Conservation (phyloP, 2,797 vertebrate species). For the Morus bassanus region DNA sequence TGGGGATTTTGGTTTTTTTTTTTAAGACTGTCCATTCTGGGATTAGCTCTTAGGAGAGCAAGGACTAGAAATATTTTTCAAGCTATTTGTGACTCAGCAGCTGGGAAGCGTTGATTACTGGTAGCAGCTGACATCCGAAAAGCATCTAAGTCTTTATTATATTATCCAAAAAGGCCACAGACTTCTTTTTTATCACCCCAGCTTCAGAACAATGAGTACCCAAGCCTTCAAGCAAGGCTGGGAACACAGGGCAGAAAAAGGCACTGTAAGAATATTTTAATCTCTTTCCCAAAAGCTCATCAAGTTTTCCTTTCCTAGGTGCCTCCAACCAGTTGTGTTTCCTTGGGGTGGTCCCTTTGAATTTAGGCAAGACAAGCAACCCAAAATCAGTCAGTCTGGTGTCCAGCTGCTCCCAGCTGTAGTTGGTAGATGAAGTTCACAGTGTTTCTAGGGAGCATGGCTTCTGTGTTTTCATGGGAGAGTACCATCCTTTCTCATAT, state of each 20-base stretch:
- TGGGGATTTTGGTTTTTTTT: neutral
- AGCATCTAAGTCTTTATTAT: constrained; percentile 40
- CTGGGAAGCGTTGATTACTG: constrained; percentile 46
- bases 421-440: neutral
- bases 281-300: neutral
- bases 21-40: neutral
- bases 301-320: neutral
- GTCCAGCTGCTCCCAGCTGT: neutral
- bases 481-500: accelerated
- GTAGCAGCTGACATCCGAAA: constrained; percentile 39
- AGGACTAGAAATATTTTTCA: constrained; percentile 39
- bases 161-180: constrained; percentile 35
- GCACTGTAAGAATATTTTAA: neutral
- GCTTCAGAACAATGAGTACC: neutral
- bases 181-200: neutral
- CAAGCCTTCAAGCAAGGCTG: neutral
- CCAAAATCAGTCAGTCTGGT: neutral
- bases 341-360: neutral
- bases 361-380: neutral
- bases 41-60: constrained; percentile 44
- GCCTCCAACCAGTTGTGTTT: neutral
- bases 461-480: neutral
- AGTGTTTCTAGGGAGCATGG: neutral
- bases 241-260: neutral
- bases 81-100: constrained; percentile 58